A percentile compares a stretch with the other conserved stretches of the same genome.
Evolutionary conservation across 2,797 vertebrate species (phyloP).

Genomic region (Macropus fuliginosus): DNA sequence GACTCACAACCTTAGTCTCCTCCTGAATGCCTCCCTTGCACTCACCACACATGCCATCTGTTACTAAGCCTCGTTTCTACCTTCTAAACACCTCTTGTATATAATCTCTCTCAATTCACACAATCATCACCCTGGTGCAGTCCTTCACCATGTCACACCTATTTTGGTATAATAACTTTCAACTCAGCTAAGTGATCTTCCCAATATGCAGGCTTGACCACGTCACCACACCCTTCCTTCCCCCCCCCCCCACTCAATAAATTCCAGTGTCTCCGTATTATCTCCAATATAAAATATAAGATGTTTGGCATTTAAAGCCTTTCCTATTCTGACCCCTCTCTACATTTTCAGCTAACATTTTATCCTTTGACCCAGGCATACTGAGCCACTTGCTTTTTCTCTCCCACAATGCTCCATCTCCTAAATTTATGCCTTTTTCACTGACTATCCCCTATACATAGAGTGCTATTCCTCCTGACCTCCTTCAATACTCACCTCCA

Average conservation of each 20-base stretch:
- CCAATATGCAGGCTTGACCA: neutral
- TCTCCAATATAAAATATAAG: neutral
- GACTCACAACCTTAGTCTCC: neutral
- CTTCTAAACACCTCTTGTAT: neutral
- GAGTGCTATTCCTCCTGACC: neutral
- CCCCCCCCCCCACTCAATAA: neutral
- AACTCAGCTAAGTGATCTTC: neutral
- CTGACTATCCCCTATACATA: neutral
- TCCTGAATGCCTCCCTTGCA: neutral
- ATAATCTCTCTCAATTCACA: neutral
- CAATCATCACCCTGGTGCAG: neutral
- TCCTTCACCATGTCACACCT: neutral
- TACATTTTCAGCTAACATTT: neutral
- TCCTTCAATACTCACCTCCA: neutral
- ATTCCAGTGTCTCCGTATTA: neutral
- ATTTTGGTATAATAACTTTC: neutral
- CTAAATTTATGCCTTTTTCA: neutral
- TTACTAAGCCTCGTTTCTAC: neutral
- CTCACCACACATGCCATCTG: neutral
- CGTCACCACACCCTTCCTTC: no score
- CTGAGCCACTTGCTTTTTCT: neutral
- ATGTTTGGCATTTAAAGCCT: neutral
- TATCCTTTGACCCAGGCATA: neutral
- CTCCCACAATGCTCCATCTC: neutral
- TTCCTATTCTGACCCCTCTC: neutral